Evolutionary conservation across 1,140 invertebrate genomes (phyloP).

Genomic region (Drosophila subobscura): DNA sequence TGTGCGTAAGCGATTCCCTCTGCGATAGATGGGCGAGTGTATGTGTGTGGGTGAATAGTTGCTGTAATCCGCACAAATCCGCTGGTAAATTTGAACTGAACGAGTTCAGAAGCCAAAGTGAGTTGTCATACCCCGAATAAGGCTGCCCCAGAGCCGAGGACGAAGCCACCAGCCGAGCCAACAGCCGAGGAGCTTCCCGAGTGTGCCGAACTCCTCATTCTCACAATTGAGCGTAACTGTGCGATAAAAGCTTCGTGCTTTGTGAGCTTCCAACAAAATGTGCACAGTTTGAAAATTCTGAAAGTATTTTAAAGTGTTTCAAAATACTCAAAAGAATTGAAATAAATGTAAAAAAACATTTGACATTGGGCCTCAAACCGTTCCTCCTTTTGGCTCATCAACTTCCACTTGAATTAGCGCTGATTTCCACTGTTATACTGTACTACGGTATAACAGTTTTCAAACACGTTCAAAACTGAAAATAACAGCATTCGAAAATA

Average conservation of each 20-base stretch:
- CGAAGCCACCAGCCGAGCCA: constrained; percentile 24
- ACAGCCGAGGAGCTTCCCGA: constrained; percentile 18
- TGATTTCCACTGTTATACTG: constrained; percentile 7
- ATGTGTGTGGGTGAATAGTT: constrained; percentile 42
- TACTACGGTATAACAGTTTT: constrained; percentile 45
- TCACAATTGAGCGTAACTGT: constrained; percentile 24
- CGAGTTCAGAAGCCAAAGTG: constrained; percentile 81
- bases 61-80: constrained; percentile 80
- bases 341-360: too few relatives aligned
- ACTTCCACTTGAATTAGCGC: too few relatives aligned
- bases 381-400: too few relatives aligned
- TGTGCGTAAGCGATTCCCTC: constrained; percentile 6
- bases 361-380: too few relatives aligned
- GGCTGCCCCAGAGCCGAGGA: constrained; percentile 23
- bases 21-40: constrained; percentile 13
- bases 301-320: not conserved
- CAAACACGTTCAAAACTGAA: constrained; percentile 1
- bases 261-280: not conserved
- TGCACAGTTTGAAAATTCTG: not conserved
- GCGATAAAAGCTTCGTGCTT: constrained; percentile 21
- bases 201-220: constrained; percentile 32
- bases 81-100: constrained; percentile 81
- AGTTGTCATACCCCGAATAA: constrained; percentile 73
- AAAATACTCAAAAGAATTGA: too few relatives aligned
- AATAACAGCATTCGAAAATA: not conserved